Percentiles rank a stretch among this genome's conserved stretches.
Conservation (phyloP, 1,140 invertebrate genomes). For the Tetranychus urticae region DNA sequence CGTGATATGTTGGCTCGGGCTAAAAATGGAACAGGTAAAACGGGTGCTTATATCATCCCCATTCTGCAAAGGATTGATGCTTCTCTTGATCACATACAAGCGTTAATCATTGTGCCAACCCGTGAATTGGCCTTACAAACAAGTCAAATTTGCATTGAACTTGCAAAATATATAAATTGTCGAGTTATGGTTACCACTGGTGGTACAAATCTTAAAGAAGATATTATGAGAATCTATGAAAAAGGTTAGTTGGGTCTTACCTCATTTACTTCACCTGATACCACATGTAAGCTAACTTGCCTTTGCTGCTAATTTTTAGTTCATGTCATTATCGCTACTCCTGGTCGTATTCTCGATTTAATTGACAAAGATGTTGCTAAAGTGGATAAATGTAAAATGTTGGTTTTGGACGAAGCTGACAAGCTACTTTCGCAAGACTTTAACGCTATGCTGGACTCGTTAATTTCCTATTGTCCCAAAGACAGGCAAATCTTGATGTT, state of each 20-base stretch:
- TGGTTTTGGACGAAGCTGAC: slow-evolving; percentile 96
- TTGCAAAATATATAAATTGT: slow-evolving; percentile 82
- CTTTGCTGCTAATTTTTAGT: slow-evolving; percentile 31
- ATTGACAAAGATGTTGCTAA: slow-evolving; percentile 97
- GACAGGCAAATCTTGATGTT: slow-evolving; percentile 94
- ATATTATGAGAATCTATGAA: slow-evolving; percentile 98
- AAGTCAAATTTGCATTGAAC: slow-evolving; percentile 96
- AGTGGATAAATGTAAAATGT: slow-evolving; percentile 82
- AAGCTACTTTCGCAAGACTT: slow-evolving; percentile 98
- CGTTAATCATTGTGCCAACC: slow-evolving; percentile 93
- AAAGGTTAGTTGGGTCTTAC: slow-evolving; percentile 29
- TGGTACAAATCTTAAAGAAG: slow-evolving; percentile 91
- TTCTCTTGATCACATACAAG: slow-evolving; percentile 72
- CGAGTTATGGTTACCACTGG: slow-evolving; percentile 98
- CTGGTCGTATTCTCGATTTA: slow-evolving; percentile 93
- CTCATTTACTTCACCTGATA: background rate
- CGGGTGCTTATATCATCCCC: slow-evolving; percentile 96
- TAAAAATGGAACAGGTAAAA: slow-evolving; percentile 99
- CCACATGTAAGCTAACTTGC: background rate
- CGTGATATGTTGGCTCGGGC: slow-evolving; percentile 93
- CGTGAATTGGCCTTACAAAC: slow-evolving; percentile 96
- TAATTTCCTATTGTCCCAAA: slow-evolving; percentile 74
- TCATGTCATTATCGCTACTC: slow-evolving; percentile 96
- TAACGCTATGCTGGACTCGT: slow-evolving; percentile 91
- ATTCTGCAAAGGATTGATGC: slow-evolving; percentile 83